A percentile compares a stretch with the other conserved stretches of the same genome.
phyloP scores from a whole-genome alignment of 2,888 invertebrate genomes.

The Acleris emargana region DNA sequence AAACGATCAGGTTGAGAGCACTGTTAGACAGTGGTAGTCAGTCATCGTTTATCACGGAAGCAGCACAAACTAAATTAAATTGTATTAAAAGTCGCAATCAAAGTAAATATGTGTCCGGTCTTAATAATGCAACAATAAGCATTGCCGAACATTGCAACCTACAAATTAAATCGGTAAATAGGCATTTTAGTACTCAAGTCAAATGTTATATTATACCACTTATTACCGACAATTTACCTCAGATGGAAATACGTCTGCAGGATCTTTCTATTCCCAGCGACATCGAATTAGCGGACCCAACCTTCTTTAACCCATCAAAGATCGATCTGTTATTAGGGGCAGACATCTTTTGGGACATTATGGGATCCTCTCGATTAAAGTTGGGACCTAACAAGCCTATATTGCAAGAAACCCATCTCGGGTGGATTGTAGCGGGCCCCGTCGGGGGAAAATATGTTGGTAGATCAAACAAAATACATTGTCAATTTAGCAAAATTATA shows the following conservation, averaged over 20 bases:
- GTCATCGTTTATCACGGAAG: background rate
- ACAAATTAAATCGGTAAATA: too few species aligned
- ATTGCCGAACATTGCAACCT: too few species aligned
- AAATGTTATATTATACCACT: too few species aligned
- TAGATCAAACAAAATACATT: background rate
- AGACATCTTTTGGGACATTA: too few species aligned
- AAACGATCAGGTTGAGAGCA: background rate
- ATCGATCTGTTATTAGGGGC: background rate
- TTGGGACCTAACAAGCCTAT: too few species aligned
- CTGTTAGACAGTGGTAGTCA: background rate
- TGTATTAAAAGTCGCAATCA: background rate
- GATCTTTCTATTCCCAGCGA: background rate
- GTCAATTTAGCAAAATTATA: constrained; percentile 1
- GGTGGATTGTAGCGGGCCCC: background rate
- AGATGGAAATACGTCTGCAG: background rate
- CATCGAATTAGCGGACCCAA: background rate
- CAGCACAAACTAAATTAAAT: background rate
- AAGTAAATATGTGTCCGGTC: background rate
- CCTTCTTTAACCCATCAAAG: background rate
- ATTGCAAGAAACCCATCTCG: background rate
- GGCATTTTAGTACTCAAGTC: too few species aligned
- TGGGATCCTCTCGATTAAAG: too few species aligned
- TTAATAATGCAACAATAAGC: background rate
- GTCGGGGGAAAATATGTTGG: constrained; percentile 5
- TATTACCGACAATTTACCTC: too few species aligned